A percentile compares a stretch with the other conserved stretches of the same genome.
phyloP scores from a whole-genome alignment of 2,113 vertebrate genomes.

The Pluvianellus socialis region DNA sequence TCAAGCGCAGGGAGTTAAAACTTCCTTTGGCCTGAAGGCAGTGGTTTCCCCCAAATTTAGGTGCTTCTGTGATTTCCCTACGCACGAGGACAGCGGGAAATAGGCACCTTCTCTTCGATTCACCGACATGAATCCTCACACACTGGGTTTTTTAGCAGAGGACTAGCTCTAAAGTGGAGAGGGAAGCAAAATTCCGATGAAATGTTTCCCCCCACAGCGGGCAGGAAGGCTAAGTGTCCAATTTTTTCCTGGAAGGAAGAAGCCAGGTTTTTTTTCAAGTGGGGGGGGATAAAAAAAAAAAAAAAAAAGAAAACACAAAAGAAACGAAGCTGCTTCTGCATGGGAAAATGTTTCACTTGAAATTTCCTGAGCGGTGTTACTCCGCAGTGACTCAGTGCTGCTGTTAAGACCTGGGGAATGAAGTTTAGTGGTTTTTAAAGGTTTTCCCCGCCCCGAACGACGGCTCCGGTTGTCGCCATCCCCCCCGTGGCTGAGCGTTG shows the following conservation, averaged over 20 bases:
- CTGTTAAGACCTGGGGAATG: neutral
- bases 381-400: neutral
- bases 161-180: neutral
- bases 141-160: fast-evolving
- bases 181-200: neutral
- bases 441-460: fast-evolving
- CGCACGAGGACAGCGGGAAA: neutral
- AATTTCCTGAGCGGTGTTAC: neutral
- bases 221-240: neutral
- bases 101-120: neutral
- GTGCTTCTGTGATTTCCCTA: neutral
- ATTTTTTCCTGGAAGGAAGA: constrained; percentile 26
- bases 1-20: neutral
- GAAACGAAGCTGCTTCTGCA: neutral
- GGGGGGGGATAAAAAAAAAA: neutral
- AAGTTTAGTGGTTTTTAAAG: neutral
- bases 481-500: neutral
- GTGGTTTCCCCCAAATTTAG: neutral
- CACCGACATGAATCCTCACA: neutral
- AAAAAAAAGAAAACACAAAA: neutral
- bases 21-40: neutral
- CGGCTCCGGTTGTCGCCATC: fast-evolving
- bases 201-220: neutral
- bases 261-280: neutral
- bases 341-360: neutral